phyloP scores from a whole-genome alignment of 30 jellyfish, hydroid and myxozoan species.

The Haliclystus octoradiatus region DNA sequence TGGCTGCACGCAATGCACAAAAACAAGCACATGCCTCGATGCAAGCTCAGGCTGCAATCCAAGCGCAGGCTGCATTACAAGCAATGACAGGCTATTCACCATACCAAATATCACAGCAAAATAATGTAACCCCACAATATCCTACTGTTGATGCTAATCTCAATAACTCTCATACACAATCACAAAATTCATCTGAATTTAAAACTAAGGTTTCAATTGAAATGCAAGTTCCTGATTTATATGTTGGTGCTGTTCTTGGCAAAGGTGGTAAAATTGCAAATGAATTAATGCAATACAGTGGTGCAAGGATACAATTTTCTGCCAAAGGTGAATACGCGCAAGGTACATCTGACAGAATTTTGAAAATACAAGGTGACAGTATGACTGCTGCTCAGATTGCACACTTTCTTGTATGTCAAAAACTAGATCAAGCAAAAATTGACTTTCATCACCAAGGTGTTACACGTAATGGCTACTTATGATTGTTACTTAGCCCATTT shows the following conservation, averaged over 20 bases:
- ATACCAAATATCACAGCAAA: neutral
- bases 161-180: neutral
- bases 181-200: constrained; percentile 25
- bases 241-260: constrained; percentile 94
- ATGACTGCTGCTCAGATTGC: constrained; percentile 74
- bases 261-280: constrained; percentile 91
- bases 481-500: too few species aligned
- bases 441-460: constrained; percentile 17
- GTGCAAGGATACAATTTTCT: constrained; percentile 96
- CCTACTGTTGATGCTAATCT: neutral
- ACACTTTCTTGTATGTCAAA: constrained; percentile 85
- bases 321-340: constrained; percentile 95
- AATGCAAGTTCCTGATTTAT: constrained; percentile 86
- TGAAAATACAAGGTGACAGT: constrained; percentile 93
- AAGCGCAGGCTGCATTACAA: neutral
- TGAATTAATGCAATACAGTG: constrained; percentile 93
- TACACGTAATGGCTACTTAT: neutral
- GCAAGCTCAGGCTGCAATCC: neutral
- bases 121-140: neutral
- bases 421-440: constrained; percentile 77
- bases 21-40: neutral
- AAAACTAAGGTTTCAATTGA: constrained; percentile 86
- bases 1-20: neutral
- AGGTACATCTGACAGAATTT: constrained; percentile 85
- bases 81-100: neutral